Conservation (phyloP, 1,140 invertebrate species). For the Saccostrea cuccullata region DNA sequence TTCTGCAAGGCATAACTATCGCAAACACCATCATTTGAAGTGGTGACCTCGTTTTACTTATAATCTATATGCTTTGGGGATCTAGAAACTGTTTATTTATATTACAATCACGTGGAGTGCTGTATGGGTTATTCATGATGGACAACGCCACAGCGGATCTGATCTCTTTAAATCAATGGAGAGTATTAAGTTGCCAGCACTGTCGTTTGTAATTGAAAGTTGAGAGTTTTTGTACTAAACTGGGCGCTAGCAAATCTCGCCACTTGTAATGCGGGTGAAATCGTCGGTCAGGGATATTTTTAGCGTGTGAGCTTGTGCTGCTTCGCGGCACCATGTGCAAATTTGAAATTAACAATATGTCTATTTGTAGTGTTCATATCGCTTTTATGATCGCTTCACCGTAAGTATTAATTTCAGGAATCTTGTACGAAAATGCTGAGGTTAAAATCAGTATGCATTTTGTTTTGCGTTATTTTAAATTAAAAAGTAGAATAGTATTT, state of each 20-base stretch:
- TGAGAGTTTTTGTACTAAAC: conserved; percentile 37
- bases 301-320: conserved; percentile 3
- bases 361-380: not conserved
- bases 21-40: conserved; percentile 36
- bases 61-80: conserved; percentile 57
- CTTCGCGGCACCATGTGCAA: not conserved
- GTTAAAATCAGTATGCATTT: not conserved
- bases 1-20: conserved; percentile 33
- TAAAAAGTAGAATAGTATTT: not conserved
- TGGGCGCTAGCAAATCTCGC: conserved; percentile 3
- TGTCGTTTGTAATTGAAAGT: conserved; percentile 41
- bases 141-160: conserved; percentile 11
- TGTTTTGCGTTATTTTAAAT: not conserved
- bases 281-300: conserved; percentile 21
- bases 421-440: not conserved
- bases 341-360: conserved; percentile 20
- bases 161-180: conserved; percentile 26
- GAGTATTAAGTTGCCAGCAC: conserved; percentile 36
- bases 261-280: conserved; percentile 34
- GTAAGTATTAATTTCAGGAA: not conserved
- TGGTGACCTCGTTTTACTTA: conserved; percentile 53
- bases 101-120: conserved; percentile 58
- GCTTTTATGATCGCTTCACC: not conserved
- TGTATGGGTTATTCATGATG: not conserved
- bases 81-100: conserved; percentile 60